Evolutionary conservation across 2,888 invertebrate species (phyloP).

Genomic region (Ectobius pallidus): DNA sequence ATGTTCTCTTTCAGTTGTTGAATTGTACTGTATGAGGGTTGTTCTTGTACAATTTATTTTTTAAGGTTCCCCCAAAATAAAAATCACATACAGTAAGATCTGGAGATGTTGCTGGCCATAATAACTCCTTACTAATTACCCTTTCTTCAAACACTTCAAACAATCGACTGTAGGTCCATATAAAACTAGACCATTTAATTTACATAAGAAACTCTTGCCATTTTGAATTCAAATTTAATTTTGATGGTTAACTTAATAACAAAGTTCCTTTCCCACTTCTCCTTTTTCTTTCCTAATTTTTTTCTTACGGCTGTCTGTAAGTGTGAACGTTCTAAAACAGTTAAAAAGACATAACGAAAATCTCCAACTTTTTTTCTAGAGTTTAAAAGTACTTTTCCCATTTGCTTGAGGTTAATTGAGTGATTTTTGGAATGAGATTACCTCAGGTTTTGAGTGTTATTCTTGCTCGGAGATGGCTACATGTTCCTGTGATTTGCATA

Average conservation of each 20-base stretch:
- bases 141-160: too few species aligned
- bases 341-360: not conserved
- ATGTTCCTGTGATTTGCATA: constrained; percentile 24
- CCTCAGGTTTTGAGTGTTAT: constrained; percentile 31
- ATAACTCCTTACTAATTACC: too few species aligned
- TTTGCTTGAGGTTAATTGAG: constrained; percentile 37
- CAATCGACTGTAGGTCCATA: too few species aligned
- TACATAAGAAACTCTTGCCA: constrained; percentile 3
- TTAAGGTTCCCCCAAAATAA: too few species aligned
- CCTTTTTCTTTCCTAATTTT: too few species aligned
- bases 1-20: too few species aligned
- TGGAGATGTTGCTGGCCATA: too few species aligned
- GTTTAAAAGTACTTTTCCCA: too few species aligned
- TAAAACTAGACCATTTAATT: constrained; percentile 23
- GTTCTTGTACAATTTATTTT: too few species aligned
- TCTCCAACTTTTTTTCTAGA: not conserved
- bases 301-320: constrained; percentile 17
- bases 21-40: too few species aligned
- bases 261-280: too few species aligned
- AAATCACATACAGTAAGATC: too few species aligned
- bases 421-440: constrained; percentile 34
- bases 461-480: constrained; percentile 21
- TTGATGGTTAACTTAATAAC: constrained; percentile 24
- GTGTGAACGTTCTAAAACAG: constrained; percentile 3
- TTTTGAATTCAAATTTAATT: constrained; percentile 9